Base-by-base conservation (phyloP, 1,140 invertebrate species). In the Samia ricini region DNA sequence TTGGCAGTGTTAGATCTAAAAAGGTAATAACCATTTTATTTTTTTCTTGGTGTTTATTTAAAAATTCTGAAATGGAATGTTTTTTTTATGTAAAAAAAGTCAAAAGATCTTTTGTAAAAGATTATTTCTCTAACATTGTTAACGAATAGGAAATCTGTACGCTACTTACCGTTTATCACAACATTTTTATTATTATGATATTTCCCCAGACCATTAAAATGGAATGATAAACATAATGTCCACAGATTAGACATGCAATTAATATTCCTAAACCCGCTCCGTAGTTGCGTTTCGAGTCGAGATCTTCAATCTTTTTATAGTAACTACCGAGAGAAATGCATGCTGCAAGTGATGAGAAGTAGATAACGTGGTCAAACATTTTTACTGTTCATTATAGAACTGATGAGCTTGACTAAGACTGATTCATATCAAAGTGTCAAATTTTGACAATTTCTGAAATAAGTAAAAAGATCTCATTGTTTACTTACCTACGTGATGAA, bases 121-220 rank as follows among this genome's bases (percentile, higher is more conserved):
- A n/a, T n/a, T n/a, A n/a, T 10, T 15, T 15, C 12, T 15, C n/a
- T 10, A 29, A 5, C 12, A 15, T 8, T 42, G 4, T 42, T 42
- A 15, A 1, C 1, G n/a, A 12, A 15, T 42, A 1, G 1, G 12
- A 42, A 48, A 50, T 56, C 33, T 24, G 49, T 19, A 55, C 64
- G 19, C 12, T 48, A 64, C 77, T 77, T 69, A 89, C 85, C 76
- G 72, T 68, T 74, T 77, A 68, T 87, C 76, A 67, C 80, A 81
- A 59, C 74, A 83, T 78, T 85, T n/a, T 87, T 7, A 89, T 76
- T 26, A 87, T 79, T 18, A 89, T 56, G 10, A 85, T 73, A 65
- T 89, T 89, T 5, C 81, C 83, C 77, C 75, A 83, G 15, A 81
- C 76, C 77, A 89, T 71, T 0, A 87, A 49, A 6, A 78, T 49